Conservation (phyloP, 2,888 invertebrate species). For the Autographa pulchrina region DNA sequence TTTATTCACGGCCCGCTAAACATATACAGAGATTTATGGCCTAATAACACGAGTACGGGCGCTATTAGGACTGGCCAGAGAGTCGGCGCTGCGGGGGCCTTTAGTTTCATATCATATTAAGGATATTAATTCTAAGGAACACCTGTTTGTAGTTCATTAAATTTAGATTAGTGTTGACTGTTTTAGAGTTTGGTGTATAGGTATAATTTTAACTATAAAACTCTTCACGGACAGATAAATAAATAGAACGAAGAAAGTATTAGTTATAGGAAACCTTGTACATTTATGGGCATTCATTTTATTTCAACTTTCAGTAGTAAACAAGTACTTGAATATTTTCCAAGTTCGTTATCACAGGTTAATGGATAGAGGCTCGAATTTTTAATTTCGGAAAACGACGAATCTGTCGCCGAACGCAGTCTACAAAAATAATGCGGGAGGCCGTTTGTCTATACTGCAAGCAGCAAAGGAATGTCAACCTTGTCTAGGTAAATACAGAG, state of each 20-base stretch:
- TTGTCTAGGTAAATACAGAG: slow-evolving; percentile 16
- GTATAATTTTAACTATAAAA: no score
- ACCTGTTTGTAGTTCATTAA: slow-evolving; percentile 58
- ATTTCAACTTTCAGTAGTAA: no score
- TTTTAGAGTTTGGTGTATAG: no score
- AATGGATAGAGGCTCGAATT: background rate
- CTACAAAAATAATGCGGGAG: slow-evolving; percentile 45
- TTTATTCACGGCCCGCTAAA: slow-evolving; percentile 59
- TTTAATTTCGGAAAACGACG: background rate
- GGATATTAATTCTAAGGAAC: slow-evolving; percentile 64
- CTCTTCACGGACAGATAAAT: no score
- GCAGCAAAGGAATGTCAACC: slow-evolving; percentile 20
- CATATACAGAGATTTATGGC: slow-evolving; percentile 73
- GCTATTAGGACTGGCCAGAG: slow-evolving; percentile 68
- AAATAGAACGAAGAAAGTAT: no score
- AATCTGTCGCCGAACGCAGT: slow-evolving; percentile 23
- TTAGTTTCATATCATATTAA: slow-evolving; percentile 62
- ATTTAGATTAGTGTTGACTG: slow-evolving; percentile 34
- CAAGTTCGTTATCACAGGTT: background rate
- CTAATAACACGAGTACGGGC: slow-evolving; percentile 69
- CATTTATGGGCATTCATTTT: no score
- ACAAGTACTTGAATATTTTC: background rate
- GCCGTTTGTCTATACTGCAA: slow-evolving; percentile 19
- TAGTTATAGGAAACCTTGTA: no score
- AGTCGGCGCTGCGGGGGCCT: slow-evolving; percentile 61